Evolutionary conservation across 2,797 vertebrate genomes (phyloP), one percentile per base, ranked within the genome.

Genomic region (Nyctibius grandis): DNA sequence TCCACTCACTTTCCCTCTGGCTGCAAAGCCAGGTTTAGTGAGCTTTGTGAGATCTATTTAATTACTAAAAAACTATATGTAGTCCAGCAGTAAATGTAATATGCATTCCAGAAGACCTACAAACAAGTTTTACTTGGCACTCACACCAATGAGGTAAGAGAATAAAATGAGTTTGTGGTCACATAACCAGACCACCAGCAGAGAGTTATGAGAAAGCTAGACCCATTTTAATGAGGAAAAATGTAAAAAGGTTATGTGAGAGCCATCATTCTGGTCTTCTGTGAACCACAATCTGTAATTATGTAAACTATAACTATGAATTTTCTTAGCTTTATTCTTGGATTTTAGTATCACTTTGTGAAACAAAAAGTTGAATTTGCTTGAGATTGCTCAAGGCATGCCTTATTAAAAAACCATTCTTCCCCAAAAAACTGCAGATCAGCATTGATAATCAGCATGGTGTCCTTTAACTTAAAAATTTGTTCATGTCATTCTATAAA

Each of bases 91-190:
- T 93, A 96, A 97, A 89, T 78, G 67, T 74, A 63, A 64, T 65
- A 59, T 38, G 51, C 91, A 91, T 96, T 95, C 93, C 96, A 97
- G 93, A 91, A 95, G 81, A 91, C 47, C 95, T 96, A 85, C 56
- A 64, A 90, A 89, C 92, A 94, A 96, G 96, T 88, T 91, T 93
- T 94, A 53, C 70, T 97, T 96, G 96, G 88, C 96, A 91, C 74
- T 84, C 79, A 69, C n/a, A 91, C 74, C 57, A 76, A 94, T 97
- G 97, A 98, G 77, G 96, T 96, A 97, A 97, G 92, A 84, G 95
- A 94, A 65, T 94, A 81, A 96, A 97, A 90, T 79, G 94, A 95
- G 65, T 89, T 94, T 63, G 92, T 94, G 91, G 91, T 95, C 94
- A 91, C 29, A 97, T 96, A 95, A 95, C 68, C 60, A 77, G 90